These are phyloP conservation scores for Procambarus clarkii DNA, from an alignment of 1,140 invertebrate species.

Conservation along the genomic window DNA sequence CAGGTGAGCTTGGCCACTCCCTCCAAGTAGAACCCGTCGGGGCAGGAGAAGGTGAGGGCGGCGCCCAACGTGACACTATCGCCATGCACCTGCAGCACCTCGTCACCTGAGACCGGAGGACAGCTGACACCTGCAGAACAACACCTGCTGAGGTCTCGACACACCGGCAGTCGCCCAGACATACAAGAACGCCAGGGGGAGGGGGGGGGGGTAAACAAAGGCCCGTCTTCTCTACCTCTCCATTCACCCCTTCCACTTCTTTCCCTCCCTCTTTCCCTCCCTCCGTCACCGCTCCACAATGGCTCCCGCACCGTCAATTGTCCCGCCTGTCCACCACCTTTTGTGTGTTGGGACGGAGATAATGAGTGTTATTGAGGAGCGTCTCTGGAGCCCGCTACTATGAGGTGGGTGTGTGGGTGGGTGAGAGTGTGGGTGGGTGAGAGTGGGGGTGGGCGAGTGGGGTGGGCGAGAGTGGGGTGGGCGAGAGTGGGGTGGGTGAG, in stretches of 20 bases:
- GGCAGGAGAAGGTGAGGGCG: slow-evolving; percentile 50
- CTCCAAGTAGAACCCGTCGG: slow-evolving; percentile 26
- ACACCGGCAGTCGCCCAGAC: too few species aligned
- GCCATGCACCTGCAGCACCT: slow-evolving; percentile 35
- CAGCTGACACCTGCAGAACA: slow-evolving; percentile 43
- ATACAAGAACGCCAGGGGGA: too few species aligned
- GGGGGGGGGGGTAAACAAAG: too few species aligned
- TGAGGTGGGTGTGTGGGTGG: too few species aligned
- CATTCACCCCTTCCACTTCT: neutral
- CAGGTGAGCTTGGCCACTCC: slow-evolving; percentile 35
- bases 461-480: too few species aligned
- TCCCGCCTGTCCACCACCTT: neutral
- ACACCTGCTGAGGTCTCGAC: neutral
- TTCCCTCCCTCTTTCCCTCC: neutral
- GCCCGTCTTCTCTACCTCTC: neutral
- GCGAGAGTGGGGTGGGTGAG: too few species aligned
- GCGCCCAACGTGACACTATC: slow-evolving; percentile 45
- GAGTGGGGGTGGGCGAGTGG: too few species aligned
- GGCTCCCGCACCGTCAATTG: neutral
- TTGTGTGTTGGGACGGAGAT: neutral
- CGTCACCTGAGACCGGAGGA: slow-evolving; percentile 35
- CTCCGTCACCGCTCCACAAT: neutral
- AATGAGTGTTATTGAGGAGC: neutral
- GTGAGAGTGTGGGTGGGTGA: too few species aligned
- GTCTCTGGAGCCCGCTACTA: neutral